A percentile compares a stretch with the other conserved stretches of the same genome.
These are phyloP conservation scores for Tupaia tana DNA, from an alignment of 2,113 vertebrate genomes.

Conservation along the genomic window DNA sequence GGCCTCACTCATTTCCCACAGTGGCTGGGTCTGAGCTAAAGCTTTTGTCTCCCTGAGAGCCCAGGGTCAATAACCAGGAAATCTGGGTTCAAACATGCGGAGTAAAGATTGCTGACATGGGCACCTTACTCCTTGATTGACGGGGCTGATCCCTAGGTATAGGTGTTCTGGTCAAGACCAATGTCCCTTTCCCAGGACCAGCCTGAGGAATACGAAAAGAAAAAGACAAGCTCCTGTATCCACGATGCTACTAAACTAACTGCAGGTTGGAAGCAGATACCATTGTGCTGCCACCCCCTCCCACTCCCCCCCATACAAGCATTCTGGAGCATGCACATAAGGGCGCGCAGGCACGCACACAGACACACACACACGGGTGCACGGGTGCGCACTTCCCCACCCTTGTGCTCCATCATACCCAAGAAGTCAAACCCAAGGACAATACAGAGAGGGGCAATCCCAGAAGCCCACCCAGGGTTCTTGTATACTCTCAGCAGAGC, in stretches of 20 bases:
- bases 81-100: slow-evolving; percentile 24
- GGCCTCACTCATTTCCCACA: background rate
- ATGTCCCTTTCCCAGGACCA: slow-evolving; percentile 8
- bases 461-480: background rate
- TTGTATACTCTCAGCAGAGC: background rate
- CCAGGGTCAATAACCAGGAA: slow-evolving; percentile 43
- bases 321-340: background rate
- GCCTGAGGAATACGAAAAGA: background rate
- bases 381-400: too few relatives aligned
- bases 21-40: background rate
- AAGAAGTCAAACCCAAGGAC: slow-evolving; percentile 32
- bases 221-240: background rate
- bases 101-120: background rate
- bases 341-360: too few relatives aligned
- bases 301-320: background rate
- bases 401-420: background rate
- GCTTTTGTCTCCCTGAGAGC: background rate
- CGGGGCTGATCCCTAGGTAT: background rate
- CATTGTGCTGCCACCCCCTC: background rate
- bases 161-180: background rate
- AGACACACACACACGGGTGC: too few relatives aligned
- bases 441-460: background rate
- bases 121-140: background rate
- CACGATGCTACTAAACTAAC: background rate
- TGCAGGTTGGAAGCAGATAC: background rate